Evolutionary conservation across 2,888 invertebrate genomes (phyloP).

Genomic region (Nemotelus pantherinus): DNA sequence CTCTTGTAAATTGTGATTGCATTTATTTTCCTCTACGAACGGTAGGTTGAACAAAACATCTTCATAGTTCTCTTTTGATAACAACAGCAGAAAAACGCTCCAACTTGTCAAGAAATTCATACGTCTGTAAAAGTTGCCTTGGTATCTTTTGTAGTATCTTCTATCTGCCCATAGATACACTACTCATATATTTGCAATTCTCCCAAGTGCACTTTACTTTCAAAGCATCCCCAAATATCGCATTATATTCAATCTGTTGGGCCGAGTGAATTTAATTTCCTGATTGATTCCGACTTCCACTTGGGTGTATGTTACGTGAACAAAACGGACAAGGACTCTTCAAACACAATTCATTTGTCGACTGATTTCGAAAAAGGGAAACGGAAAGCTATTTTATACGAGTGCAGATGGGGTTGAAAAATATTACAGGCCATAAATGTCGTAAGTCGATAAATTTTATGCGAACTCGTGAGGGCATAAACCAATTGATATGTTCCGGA

Average conservation of each 20-base stretch:
- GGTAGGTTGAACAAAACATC: too few relatives aligned
- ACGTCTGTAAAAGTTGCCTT: not conserved
- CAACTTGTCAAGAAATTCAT: too few relatives aligned
- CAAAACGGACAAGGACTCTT: not conserved
- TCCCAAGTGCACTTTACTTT: conserved; percentile 4
- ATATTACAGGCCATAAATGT: conserved; percentile 28
- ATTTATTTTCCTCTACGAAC: too few relatives aligned
- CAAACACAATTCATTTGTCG: not conserved
- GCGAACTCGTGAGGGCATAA: conserved; percentile 22
- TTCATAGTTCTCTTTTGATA: too few relatives aligned
- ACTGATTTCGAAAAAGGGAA: not conserved
- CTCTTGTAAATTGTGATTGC: too few relatives aligned
- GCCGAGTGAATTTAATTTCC: conserved; percentile 46
- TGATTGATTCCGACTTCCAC: conserved; percentile 41
- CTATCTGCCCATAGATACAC: not conserved
- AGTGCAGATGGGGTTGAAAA: conserved; percentile 17
- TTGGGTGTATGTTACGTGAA: not conserved
- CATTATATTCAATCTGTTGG: conserved; percentile 38
- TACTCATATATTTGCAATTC: not conserved
- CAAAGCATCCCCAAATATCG: conserved; percentile 25
- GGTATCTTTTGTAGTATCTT: not conserved
- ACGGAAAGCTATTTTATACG: not conserved
- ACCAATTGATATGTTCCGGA: conserved; percentile 42
- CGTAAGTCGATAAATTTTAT: conserved; percentile 42
- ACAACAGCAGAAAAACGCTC: too few relatives aligned